Evolutionary conservation across 2,888 invertebrate species (phyloP).

Genomic region (Eristalinus aeneus): DNA sequence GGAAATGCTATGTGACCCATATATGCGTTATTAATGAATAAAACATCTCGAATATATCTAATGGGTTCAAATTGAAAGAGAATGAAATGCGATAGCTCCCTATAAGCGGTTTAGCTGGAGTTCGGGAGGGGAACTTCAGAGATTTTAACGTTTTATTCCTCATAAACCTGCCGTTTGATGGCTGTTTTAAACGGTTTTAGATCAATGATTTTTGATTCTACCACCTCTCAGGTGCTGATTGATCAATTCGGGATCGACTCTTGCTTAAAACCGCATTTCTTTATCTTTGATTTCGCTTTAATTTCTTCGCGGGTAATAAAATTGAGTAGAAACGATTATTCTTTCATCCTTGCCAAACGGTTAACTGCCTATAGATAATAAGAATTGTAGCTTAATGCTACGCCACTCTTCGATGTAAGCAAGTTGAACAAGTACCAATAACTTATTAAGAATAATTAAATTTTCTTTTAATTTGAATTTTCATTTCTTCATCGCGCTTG

Average conservation of each 20-base stretch:
- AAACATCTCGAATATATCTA: not conserved
- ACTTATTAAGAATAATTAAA: too few species aligned
- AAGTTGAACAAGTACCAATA: too few species aligned
- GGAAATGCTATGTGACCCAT: conserved; percentile 26
- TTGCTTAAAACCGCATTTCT: not conserved
- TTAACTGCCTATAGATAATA: too few species aligned
- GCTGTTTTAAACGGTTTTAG: not conserved
- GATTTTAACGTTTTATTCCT: not conserved
- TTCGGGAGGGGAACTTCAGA: not conserved
- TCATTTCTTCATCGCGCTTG: too few species aligned
- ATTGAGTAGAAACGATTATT: too few species aligned
- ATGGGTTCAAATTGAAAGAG: not conserved
- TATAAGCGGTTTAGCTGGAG: not conserved
- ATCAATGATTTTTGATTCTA: not conserved
- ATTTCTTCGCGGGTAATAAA: not conserved
- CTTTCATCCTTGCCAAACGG: too few species aligned
- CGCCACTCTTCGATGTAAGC: too few species aligned
- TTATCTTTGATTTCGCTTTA: not conserved
- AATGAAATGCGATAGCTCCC: not conserved
- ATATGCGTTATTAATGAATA: not conserved
- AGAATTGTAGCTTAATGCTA: too few species aligned
- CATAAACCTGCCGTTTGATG: not conserved
- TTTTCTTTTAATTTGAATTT: too few species aligned
- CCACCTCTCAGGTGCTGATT: not conserved
- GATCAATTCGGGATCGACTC: not conserved